Evolutionary conservation across 1,140 invertebrate species (phyloP), one percentile per base, ranked within the genome.

Genomic region (Elymnias hypermnestra): DNA sequence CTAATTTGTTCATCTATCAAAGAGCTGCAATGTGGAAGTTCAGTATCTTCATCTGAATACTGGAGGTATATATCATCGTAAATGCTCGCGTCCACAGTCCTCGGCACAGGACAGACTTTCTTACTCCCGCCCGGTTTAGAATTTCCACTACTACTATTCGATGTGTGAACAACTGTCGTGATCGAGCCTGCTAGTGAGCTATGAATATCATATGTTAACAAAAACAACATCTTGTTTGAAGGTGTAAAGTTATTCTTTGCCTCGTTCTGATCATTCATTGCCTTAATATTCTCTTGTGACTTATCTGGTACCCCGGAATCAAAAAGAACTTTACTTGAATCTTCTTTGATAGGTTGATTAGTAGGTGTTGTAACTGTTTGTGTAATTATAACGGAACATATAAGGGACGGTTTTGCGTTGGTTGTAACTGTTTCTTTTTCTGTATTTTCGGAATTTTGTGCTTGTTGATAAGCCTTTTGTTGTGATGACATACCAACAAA

Each of bases 201-300:
- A 47, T 83, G 76, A 69, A 87, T 84, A 35, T 86, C 83, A 19
- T 87, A 87, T 3, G 84, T 86, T 43, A 86, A 36, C 21, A 87
- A 62, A 55, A 83, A 87, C 26, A 83, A 60, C 74, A 81, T 85
- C 68, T 81, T 83, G 38, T 77, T 73, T 45, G 72, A 61, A 25
- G 58, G 55, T 3, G 67, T 47, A 5, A 66, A 50, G 51, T 81
- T 85, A 39, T 63, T 87, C 41, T 85, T 87, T 6, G 83, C 83
- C 57, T 87, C 75, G 29, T 87, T 87, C 36, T 86, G 75, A 43
- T 86, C 81, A 54, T 87, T 87, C 86, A 87, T 87, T 2, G 82
- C 83, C 52, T 86, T 67, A 10, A 87, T 65, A 39, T 56, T 78
- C 53, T 85, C 79, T 61, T 75, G 73, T 7, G 76, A 63, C 25